Evolutionary conservation across 2,113 vertebrate species (phyloP), one percentile per base, ranked within the genome.

Genomic region (Gorilla gorilla): DNA sequence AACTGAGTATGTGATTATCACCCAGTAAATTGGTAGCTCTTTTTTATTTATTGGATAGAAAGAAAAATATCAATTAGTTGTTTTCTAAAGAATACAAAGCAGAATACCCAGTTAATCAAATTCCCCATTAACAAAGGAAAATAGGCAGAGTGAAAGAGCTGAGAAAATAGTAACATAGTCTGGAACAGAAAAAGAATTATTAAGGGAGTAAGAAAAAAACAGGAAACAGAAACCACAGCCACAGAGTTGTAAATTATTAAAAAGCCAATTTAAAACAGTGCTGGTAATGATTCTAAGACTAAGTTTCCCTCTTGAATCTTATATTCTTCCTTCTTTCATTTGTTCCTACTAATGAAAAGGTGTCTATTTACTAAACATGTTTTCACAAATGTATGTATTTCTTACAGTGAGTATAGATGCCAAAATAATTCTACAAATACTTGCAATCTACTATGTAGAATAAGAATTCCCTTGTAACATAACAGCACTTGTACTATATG

Each of bases 191-290:
- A 90, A 86, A 79, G 35, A 96, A 85, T 70, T 83, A 86, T 68
- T 82, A 75, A 92, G 70, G 85, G n/a, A 93, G 82, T 17, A 81
- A 80, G 55, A 83, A 96, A 87, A 64, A 89, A 72, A 12, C 0
- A 70, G 78, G 55, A n/a, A 82, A 48, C 18, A 91, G 52, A 95
- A 87, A 59, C 30, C 25, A 96, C 20, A 89, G 50, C 43, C 79
- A 89, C 25, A 35, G 40, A 82, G 32, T 43, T 90, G 40, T 95
- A 78, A 96, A 97, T 97, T 96, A 96, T 97, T 96, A 81, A 97
- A 89, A 96, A 83, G 72, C 38, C 59, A 97, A 96, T 92, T 97
- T 81, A 93, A 97, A 93, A 81, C 48, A 85, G 27, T 50, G 48
- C 35, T 80, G 84, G 93, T 50, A 72, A 83, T 27, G 83, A 88